Evolutionary conservation across 2,797 vertebrate species (phyloP), one percentile per base, ranked within the genome.

Genomic region (Mergus octosetaceus): DNA sequence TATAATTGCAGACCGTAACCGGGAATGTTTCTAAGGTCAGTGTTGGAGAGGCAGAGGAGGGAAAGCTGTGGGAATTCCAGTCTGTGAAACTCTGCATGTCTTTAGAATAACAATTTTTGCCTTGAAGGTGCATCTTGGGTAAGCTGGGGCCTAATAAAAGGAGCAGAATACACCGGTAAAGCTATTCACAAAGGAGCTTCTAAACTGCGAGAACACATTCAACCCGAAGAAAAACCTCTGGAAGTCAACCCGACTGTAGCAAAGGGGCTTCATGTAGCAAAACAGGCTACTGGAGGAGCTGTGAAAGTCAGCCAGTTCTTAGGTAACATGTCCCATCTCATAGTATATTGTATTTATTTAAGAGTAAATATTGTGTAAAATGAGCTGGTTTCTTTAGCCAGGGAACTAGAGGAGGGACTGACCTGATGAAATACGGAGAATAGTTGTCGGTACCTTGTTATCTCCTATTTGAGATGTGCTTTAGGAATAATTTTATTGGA

Each of bases 251-350:
- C 99, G 80, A 96, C 98, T 1, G 98, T 99, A 89, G 97, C 98
- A 91, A 99, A 97, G 95, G 98, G 99, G 62, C 99, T 99, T 76
- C 98, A 99, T 2, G 98, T 99, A 64, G 99, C 99, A 88, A 99
- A 99, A 97, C 99, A 99, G 91, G 99, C 99, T 19, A 99, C 99
- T 0, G 99, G 99, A 73, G 99, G 99, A 79, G 99, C 99, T 7
- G 99, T 99, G 19, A 99, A 98, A 98, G 99, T 99, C 98, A 99
- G 99, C 97, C 99, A 99, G 61, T 99, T 99, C 95, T 97, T 99
- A 85, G 99, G 99, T 99, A 98, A 98, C 95, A 41, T 15, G 62
- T 72, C 61, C 13, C 4, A 16, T 65, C 39, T 85, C 17, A 10
- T 0, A 45, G 13, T 69, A 25, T 57, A 22, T 57, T 41, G 6